Conservation (phyloP, 2,113 vertebrate species). For the Antechinus flavipes region DNA sequence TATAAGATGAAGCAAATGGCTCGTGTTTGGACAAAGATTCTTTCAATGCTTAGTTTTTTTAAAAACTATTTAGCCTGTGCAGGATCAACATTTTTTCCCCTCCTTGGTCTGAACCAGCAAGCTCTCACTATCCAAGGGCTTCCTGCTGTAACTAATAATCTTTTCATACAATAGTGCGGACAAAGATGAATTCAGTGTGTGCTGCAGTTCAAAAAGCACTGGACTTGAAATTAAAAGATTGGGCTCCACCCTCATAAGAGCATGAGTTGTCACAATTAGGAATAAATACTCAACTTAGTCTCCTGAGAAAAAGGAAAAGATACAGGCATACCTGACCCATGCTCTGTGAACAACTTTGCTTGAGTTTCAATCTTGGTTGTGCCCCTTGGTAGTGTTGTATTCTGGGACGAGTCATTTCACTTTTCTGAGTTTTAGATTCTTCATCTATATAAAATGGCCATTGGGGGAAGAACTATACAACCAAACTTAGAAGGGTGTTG, state of each 20-base stretch:
- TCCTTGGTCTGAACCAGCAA: neutral
- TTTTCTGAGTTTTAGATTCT: neutral
- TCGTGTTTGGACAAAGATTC: neutral
- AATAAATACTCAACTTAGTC: neutral
- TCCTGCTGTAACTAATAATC: neutral
- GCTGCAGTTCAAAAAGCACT: neutral
- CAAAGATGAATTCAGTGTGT: neutral
- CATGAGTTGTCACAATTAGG: neutral
- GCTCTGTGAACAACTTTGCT: neutral
- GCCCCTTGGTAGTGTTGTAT: neutral
- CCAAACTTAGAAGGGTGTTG: neutral
- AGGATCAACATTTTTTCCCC: neutral
- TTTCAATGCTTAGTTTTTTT: neutral
- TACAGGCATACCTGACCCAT: neutral
- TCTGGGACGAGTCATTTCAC: neutral
- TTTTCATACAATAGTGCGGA: neutral
- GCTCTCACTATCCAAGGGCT: neutral
- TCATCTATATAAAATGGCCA: neutral
- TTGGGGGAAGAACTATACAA: neutral
- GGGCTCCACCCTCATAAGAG: neutral
- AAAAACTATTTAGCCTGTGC: neutral
- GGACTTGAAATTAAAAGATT: neutral
- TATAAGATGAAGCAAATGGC: neutral
- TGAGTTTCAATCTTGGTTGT: neutral
- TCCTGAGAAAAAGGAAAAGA: neutral